Evolutionary conservation across 2,888 invertebrate species (phyloP).

Genomic region (Diarsia dahlii): DNA sequence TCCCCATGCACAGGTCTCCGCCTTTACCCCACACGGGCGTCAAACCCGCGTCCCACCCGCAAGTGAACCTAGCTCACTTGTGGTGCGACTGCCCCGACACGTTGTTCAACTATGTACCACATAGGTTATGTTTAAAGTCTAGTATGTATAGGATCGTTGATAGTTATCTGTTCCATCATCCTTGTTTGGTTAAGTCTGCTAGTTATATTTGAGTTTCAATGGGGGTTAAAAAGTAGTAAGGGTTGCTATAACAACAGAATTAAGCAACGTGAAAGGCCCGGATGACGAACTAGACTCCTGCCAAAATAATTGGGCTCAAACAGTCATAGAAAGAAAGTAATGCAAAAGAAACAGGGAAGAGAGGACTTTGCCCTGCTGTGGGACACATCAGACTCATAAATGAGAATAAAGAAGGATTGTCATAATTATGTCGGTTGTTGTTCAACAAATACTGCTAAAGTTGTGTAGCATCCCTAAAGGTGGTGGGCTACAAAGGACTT

Average conservation of each 20-base stretch:
- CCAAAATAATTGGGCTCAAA: too few relatives aligned
- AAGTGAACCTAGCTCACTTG: slow-evolving; percentile 71
- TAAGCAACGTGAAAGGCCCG: too few relatives aligned
- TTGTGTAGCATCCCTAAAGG: not conserved
- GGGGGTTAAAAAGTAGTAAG: not conserved
- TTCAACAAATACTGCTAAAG: not conserved
- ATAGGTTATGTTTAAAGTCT: slow-evolving; percentile 82
- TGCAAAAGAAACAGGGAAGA: too few relatives aligned
- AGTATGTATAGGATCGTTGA: slow-evolving; percentile 78
- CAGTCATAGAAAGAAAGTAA: too few relatives aligned
- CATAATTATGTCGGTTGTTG: not conserved
- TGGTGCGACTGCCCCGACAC: slow-evolving; percentile 86
- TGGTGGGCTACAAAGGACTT: not conserved
- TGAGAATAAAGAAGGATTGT: too few relatives aligned
- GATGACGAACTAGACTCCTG: too few relatives aligned
- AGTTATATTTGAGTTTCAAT: slow-evolving; percentile 79
- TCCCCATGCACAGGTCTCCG: slow-evolving; percentile 90
- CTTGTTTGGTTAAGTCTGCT: slow-evolving; percentile 81
- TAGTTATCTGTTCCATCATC: slow-evolving; percentile 83
- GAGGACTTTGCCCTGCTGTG: too few relatives aligned
- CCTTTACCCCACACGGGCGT: slow-evolving; percentile 61
- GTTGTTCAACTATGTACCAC: slow-evolving; percentile 81
- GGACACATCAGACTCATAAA: too few relatives aligned
- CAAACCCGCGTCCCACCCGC: slow-evolving; percentile 67
- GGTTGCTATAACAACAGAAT: not conserved